Percentiles rank a stretch among this genome's conserved stretches.
phyloP scores from a whole-genome alignment of 2,888 invertebrate species.

The Rhimphoctona megacephalus region DNA sequence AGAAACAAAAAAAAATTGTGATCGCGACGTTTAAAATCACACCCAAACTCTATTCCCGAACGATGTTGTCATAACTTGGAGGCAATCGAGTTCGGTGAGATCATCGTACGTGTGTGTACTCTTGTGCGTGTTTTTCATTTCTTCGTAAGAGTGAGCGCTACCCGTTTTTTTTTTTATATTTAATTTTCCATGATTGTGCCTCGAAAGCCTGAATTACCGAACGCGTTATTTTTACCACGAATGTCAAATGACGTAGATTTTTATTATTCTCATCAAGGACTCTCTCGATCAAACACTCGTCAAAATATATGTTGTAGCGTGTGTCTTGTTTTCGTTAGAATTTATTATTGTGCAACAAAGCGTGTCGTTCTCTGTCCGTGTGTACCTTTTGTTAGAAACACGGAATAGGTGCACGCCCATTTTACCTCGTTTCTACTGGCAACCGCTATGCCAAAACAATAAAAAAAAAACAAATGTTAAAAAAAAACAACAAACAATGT shows the following conservation, averaged over 20 bases:
- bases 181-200: conserved; percentile 16
- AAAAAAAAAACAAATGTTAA: conserved; percentile 17
- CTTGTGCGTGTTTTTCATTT: conserved; percentile 68
- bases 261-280: conserved; percentile 27
- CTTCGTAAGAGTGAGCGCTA: conserved; percentile 9
- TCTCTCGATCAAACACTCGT: conserved; percentile 3
- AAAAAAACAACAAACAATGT: conserved; percentile 11
- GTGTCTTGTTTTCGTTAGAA: conserved; percentile 9
- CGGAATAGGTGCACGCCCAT: conserved; percentile 73
- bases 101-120: conserved; percentile 73
- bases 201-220: conserved; percentile 15
- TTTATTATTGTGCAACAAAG: conserved; percentile 42
- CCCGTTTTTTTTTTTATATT: conserved; percentile 29
- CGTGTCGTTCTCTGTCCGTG: conserved; percentile 39
- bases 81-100: conserved; percentile 77
- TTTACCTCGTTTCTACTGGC: conserved; percentile 75
- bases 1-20: not conserved
- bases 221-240: conserved; percentile 23
- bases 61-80: conserved; percentile 75
- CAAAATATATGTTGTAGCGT: not conserved
- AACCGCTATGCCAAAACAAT: conserved; percentile 72
- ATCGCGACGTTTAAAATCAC: conserved; percentile 14
- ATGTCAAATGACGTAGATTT: conserved; percentile 21
- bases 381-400: conserved; percentile 6
- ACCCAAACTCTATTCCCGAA: conserved; percentile 68